Evolutionary conservation across 2,888 invertebrate genomes (phyloP).

Genomic region (Stenotaenia linearis): DNA sequence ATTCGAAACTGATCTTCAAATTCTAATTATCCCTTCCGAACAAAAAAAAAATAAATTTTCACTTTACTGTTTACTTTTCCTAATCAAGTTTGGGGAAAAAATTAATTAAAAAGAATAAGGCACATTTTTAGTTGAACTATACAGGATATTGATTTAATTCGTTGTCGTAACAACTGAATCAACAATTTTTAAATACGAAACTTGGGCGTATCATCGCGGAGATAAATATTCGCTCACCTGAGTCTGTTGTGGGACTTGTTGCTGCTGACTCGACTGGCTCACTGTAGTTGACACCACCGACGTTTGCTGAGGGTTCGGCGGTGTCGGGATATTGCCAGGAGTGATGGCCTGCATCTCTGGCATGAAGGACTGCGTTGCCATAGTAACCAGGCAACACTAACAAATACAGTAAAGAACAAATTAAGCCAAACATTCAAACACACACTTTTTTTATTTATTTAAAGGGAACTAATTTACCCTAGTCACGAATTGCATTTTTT

Average conservation of each 20-base stretch:
- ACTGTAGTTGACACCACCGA: constrained; percentile 41
- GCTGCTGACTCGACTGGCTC: constrained; percentile 45
- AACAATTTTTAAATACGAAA: neutral
- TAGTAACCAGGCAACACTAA: constrained; percentile 39
- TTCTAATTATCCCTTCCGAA: too few relatives aligned
- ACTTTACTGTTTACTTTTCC: too few relatives aligned
- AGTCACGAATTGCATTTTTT: neutral
- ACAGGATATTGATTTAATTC: neutral
- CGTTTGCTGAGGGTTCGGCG: constrained; percentile 37
- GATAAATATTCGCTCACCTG: constrained; percentile 21
- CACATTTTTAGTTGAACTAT: neutral
- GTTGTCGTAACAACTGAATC: constrained; percentile 22
- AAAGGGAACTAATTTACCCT: neutral
- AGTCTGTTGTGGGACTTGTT: constrained; percentile 42
- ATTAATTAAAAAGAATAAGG: neutral
- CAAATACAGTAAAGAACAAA: neutral
- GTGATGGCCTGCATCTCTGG: constrained; percentile 49
- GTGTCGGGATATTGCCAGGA: constrained; percentile 41
- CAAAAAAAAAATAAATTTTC: too few relatives aligned
- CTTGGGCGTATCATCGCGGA: neutral
- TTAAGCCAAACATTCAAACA: neutral
- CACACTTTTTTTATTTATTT: neutral
- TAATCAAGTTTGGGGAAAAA: too few relatives aligned
- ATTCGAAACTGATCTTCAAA: too few relatives aligned
- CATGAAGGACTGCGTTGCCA: constrained; percentile 49